Conservation (phyloP, 2,888 invertebrate species). For the Selenia dentaria region DNA sequence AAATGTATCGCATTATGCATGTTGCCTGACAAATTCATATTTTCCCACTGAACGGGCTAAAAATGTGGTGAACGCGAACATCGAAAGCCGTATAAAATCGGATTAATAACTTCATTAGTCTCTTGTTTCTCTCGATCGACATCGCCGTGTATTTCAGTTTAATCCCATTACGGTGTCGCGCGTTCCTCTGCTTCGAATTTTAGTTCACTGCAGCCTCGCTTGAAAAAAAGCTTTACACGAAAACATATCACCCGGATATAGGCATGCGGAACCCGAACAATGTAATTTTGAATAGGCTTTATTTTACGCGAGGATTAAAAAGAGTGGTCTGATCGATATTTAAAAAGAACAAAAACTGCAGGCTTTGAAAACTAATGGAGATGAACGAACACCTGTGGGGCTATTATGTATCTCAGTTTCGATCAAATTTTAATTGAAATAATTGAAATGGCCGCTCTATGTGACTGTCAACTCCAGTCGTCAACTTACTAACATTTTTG, state of each 20-base stretch:
- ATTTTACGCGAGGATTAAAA: slow-evolving; percentile 26
- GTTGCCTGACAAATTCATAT: slow-evolving; percentile 46
- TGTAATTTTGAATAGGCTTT: slow-evolving; percentile 28
- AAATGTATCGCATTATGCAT: slow-evolving; percentile 30
- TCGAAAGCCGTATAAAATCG: slow-evolving; percentile 75
- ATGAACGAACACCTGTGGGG: slow-evolving; percentile 10
- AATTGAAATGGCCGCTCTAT: no score
- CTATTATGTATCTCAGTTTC: no score
- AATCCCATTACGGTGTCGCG: slow-evolving; percentile 74
- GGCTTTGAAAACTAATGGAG: slow-evolving; percentile 10
- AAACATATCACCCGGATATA: slow-evolving; percentile 27
- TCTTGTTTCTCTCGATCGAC: slow-evolving; percentile 81
- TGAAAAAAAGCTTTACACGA: slow-evolving; percentile 39
- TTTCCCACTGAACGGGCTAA: slow-evolving; percentile 45
- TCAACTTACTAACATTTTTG: no score
- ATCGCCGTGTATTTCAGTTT: slow-evolving; percentile 77
- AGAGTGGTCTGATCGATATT: slow-evolving; percentile 17
- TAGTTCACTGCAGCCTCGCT: slow-evolving; percentile 38
- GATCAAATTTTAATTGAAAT: no score
- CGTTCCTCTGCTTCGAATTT: slow-evolving; percentile 62
- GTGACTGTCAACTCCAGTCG: no score
- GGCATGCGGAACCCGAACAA: slow-evolving; percentile 21
- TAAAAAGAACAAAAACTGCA: slow-evolving; percentile 11
- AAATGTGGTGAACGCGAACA: slow-evolving; percentile 60
- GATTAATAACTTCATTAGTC: slow-evolving; percentile 85